Base-by-base conservation (phyloP, 2,797 vertebrate species). In the Capromys pilorides region DNA sequence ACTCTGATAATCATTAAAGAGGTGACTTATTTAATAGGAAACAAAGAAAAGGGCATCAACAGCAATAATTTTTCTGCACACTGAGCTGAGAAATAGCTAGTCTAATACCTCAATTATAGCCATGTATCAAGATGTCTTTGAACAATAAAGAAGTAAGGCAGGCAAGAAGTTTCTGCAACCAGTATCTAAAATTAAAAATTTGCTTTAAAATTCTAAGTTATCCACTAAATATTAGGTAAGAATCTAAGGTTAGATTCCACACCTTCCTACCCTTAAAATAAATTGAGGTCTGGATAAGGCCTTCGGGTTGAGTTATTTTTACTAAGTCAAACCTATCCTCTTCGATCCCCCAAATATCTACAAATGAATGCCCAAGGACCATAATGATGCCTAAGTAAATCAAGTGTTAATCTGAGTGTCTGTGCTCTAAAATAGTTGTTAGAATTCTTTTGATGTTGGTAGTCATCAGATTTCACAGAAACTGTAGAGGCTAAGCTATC, bases 391-490 rank as follows among this genome's bases (percentile, higher is more conserved):
- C 84, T 96, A 86, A 93, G 86, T 79, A 90, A 96, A 86, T 82
- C 64, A 79, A 28, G 84, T 61, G 95, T 91, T 94, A 89, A 94
- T 92, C 91, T 90, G 66, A 22, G 28, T 69, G 85, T 71, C 54
- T 31, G 77, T 18, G n/a, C 73, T 86, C 62, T 87, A 54, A 91
- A 85, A 91, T 28, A 86, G 81, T 89, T 78, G 88, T 89, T 57
- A 92, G 81, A 92, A 86, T 83, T 89, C 41, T 71, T 95, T 83
- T 94, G 86, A 82, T 91, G 67, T 71, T 94, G 28, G 3, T 80
- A 61, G 80, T 85, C 54, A 77, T 94, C 89, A 69, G 79, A 94
- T 93, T 95, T 93, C 96, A 91, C 0, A 90, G 91, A 91, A 86
- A 95, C 85, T 93, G 86, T 21, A 88, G 61, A 41, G 83, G 54